Base-by-base conservation (phyloP, 37 sponge, comb jelly and placozoan species). In the Mnemiopsis leidyi region DNA sequence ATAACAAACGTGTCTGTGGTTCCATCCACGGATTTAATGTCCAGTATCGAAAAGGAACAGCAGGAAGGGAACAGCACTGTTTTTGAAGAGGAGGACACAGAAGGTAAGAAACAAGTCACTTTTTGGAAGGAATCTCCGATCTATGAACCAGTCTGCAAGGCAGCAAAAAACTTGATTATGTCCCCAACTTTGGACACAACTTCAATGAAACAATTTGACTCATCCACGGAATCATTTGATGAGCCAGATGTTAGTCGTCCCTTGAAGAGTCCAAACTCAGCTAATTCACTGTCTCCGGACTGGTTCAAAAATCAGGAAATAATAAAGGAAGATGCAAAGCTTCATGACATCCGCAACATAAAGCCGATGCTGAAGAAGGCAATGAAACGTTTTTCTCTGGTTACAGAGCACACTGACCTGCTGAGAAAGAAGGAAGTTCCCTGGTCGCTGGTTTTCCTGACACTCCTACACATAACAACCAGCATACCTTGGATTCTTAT, bases 401-500 rank as follows among this genome's bases (percentile, higher is more conserved):
- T 77, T 36, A 77, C 79, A 1, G 79, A 34, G 36, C 32, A 77
- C 2, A 32, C 79, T 28, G 79, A 77, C 18, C 79, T 77, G 9
- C 36, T 77, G 36, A 77, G 26, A 13, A 28, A 32, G 35, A 85
- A 40, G 61, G 90, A 85, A 25, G 24, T 85, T 2, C 90, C 90
- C 29, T 85, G 90, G 90, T 40, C 61, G 5, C 24, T 85, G 20
- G 90, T 85, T 26, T 3, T 85, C 7, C 61, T 85, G n/a, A 85
- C 40, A 35, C 30, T 85, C n/a, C 18, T 85, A 2, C 90, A 85
- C 90, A 40, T 85, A 21, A 3, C 61, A 20, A 39, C 61, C 90
- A 85, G 90, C 35, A 37, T 28, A 21, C 90, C 90, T 1, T 85
- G 90, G 90, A 85, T 40, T 61, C 26, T 85, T 7, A 3, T 85